A percentile compares a stretch with the other conserved stretches of the same genome.
Evolutionary conservation across 2,797 vertebrate species (phyloP).

Genomic region (Microcaecilia unicolor): DNA sequence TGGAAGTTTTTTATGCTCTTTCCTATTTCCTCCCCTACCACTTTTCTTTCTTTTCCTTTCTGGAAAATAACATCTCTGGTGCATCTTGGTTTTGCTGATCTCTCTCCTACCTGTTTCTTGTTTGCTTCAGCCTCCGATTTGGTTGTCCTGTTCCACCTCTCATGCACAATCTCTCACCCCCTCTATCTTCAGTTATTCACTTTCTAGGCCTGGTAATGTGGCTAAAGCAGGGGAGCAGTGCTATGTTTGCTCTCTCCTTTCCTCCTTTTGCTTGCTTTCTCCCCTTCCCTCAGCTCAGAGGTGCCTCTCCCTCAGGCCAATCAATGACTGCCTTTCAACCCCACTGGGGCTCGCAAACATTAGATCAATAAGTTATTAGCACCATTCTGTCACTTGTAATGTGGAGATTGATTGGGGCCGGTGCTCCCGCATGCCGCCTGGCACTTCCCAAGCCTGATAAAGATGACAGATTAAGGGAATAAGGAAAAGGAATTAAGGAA

Average conservation of each 20-base stretch:
- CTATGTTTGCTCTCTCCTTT: constrained; percentile 1
- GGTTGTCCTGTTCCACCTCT: background rate
- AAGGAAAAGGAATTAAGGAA: constrained; percentile 91
- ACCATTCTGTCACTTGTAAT: constrained; percentile 99
- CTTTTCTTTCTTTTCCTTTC: too few relatives aligned
- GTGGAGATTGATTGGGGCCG: constrained; percentile 96
- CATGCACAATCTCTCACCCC: background rate
- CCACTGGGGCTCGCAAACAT: constrained; percentile 74
- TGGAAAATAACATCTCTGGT: too few relatives aligned
- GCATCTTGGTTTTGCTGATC: too few relatives aligned
- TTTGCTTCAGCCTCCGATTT: too few relatives aligned
- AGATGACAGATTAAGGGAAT: constrained; percentile 99
- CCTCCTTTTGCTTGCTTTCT: constrained; percentile 24
- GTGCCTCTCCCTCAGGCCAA: constrained; percentile 73
- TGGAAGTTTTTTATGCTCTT: too few relatives aligned
- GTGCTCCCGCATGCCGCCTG: constrained; percentile 58
- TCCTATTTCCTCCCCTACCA: too few relatives aligned
- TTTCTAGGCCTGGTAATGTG: too few relatives aligned
- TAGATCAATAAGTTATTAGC: constrained; percentile 99
- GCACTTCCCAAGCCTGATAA: constrained; percentile 86
- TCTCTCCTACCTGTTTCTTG: too few relatives aligned
- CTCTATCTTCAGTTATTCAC: too few relatives aligned
- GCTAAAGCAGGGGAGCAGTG: too few relatives aligned
- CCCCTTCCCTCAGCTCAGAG: constrained; percentile 53
- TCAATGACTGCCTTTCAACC: constrained; percentile 83